These are phyloP conservation scores for Zaprionus taronus DNA, from an alignment of 1,140 invertebrate species.

Conservation along the genomic window DNA sequence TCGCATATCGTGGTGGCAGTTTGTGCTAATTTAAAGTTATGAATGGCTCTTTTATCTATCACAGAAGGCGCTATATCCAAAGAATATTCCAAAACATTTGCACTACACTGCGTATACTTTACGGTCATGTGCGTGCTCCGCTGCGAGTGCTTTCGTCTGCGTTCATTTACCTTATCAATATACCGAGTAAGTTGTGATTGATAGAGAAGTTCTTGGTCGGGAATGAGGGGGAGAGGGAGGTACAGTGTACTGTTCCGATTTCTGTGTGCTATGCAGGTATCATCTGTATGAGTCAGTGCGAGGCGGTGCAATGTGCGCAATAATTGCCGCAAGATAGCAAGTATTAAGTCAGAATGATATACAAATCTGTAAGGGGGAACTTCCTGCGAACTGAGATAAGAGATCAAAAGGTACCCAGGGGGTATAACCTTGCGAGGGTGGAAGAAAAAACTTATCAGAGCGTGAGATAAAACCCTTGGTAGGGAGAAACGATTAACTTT, in stretches of 20 bases:
- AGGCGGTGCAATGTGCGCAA: slow-evolving; percentile 29
- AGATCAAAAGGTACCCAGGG: background rate
- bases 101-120: slow-evolving; percentile 56
- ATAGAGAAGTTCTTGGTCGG: background rate
- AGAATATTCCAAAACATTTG: background rate
- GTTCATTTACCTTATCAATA: slow-evolving; percentile 41
- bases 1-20: slow-evolving; percentile 31
- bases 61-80: background rate
- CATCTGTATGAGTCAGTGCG: slow-evolving; percentile 24
- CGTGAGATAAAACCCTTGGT: no score
- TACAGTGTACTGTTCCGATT: background rate
- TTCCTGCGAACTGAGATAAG: background rate
- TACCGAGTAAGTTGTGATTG: slow-evolving; percentile 37
- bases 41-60: slow-evolving; percentile 6
- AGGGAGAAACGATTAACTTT: background rate
- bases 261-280: background rate
- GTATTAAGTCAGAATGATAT: slow-evolving; percentile 10
- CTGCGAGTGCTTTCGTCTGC: background rate
- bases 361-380: background rate
- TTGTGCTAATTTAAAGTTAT: slow-evolving; percentile 35
- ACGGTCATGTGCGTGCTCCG: slow-evolving; percentile 10
- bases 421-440: background rate
- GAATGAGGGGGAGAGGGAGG: background rate
- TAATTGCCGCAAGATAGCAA: slow-evolving; percentile 18
- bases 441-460: background rate